phyloP scores from a whole-genome alignment of 2,888 invertebrate genomes.

The Polydrusus pterygomalis region DNA sequence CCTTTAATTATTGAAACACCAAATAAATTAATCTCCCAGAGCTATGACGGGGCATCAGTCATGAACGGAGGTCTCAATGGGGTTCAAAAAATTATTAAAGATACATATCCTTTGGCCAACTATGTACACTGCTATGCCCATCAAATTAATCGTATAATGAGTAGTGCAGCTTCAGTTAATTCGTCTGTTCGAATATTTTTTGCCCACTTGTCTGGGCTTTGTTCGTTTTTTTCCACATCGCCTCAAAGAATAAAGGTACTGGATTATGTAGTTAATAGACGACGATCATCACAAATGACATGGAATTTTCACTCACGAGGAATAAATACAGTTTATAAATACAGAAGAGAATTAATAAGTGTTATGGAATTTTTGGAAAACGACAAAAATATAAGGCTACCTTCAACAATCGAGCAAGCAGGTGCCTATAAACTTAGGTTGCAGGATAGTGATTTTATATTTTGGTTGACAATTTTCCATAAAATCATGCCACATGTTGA shows the following conservation, averaged over 20 bases:
- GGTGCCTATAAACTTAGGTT: not conserved
- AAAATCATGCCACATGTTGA: constrained; percentile 10
- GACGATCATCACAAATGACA: too few relatives aligned
- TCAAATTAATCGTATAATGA: constrained; percentile 3
- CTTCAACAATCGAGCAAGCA: too few relatives aligned
- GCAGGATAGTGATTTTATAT: constrained; percentile 25
- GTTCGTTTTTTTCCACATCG: not conserved
- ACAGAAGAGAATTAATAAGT: too few relatives aligned
- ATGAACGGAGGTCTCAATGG: constrained; percentile 1
- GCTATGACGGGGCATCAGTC: not conserved
- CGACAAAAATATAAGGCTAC: too few relatives aligned
- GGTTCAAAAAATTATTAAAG: constrained; percentile 21
- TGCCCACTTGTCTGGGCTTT: constrained; percentile 7
- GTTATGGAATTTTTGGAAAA: too few relatives aligned
- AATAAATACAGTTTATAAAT: too few relatives aligned
- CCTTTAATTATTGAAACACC: constrained; percentile 3
- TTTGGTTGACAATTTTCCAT: constrained; percentile 28
- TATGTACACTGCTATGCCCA: not conserved
- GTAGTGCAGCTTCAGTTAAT: not conserved
- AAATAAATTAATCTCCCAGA: constrained; percentile 6
- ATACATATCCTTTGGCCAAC: not conserved
- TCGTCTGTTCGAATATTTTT: constrained; percentile 12
- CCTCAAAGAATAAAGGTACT: too few relatives aligned
- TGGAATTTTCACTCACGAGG: too few relatives aligned
- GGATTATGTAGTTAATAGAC: too few relatives aligned